Evolutionary conservation across 2,888 invertebrate species (phyloP).

Genomic region (Vannuccia rotundouncinata): DNA sequence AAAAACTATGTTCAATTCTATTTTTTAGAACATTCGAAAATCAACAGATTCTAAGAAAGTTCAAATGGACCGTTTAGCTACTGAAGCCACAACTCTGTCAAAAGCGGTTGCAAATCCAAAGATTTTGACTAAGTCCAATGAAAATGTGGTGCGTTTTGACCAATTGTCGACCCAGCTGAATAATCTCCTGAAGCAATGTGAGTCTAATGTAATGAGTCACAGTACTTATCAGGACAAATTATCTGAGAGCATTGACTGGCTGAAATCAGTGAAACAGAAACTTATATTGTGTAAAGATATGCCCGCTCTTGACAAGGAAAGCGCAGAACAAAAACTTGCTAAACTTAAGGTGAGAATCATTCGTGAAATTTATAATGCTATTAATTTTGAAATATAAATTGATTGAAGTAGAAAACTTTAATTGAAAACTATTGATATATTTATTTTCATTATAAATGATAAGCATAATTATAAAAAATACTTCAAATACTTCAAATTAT

Average conservation of each 20-base stretch:
- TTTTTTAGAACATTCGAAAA: neutral
- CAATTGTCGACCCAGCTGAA: neutral
- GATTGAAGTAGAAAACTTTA: too few species aligned
- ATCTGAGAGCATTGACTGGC: neutral
- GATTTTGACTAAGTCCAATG: neutral
- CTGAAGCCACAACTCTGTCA: neutral
- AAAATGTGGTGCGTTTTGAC: neutral
- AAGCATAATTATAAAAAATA: too few species aligned
- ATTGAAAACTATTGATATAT: too few species aligned
- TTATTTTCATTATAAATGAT: too few species aligned
- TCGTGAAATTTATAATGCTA: too few species aligned
- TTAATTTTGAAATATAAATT: too few species aligned
- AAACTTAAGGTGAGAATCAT: neutral
- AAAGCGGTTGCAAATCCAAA: neutral
- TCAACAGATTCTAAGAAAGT: neutral
- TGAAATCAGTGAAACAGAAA: neutral
- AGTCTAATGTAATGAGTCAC: neutral
- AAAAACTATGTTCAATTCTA: neutral
- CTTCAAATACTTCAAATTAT: too few species aligned
- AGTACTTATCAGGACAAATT: neutral
- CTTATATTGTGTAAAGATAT: neutral
- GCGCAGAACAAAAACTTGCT: neutral
- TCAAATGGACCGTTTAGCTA: neutral
- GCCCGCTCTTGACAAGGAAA: neutral
- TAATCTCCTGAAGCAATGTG: neutral